Percentiles rank a stretch among this genome's conserved stretches.
Evolutionary conservation across 2,888 invertebrate species (phyloP).

Genomic region (Parthenolecanium corni): DNA sequence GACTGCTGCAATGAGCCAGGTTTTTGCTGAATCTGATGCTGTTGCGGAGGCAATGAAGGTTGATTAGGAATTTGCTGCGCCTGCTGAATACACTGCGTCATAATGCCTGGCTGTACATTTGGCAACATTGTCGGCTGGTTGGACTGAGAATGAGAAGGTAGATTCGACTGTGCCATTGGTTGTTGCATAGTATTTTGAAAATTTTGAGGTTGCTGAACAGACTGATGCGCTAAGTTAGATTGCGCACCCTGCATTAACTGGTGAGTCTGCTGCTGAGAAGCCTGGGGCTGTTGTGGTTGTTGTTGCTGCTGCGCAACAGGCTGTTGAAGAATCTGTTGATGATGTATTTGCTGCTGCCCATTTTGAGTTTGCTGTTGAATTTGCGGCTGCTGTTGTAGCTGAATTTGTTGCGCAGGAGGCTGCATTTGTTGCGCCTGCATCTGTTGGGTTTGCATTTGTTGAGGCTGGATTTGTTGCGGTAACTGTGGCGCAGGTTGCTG

Average conservation of each 20-base stretch:
- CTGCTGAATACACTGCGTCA: slow-evolving; percentile 42
- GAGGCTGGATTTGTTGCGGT: slow-evolving; percentile 31
- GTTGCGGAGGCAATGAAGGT: neutral
- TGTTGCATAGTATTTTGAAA: neutral
- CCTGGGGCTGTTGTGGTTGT: slow-evolving; percentile 36
- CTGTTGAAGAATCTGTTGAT: slow-evolving; percentile 39
- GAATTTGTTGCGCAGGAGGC: slow-evolving; percentile 25
- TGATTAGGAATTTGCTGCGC: slow-evolving; percentile 41
- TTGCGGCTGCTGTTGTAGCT: slow-evolving; percentile 29
- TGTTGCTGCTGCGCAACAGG: slow-evolving; percentile 44
- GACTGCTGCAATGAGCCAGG: slow-evolving; percentile 32
- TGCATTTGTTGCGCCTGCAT: slow-evolving; percentile 40
- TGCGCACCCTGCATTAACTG: slow-evolving; percentile 32
- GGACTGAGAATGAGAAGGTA: neutral
- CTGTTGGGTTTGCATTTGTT: slow-evolving; percentile 29
- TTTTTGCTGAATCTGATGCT: neutral
- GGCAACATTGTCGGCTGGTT: neutral
- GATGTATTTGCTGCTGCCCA: slow-evolving; percentile 30
- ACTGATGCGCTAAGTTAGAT: neutral
- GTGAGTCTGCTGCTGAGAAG: slow-evolving; percentile 30
- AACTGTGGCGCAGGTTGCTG: slow-evolving; percentile 32
- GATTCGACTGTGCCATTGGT: neutral
- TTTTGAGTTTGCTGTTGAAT: slow-evolving; percentile 30
- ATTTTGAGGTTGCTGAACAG: neutral
- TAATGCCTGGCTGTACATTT: slow-evolving; percentile 39